These are phyloP conservation scores for Sminthopsis crassicaudata DNA, from an alignment of 2,113 vertebrate species.

Conservation along the genomic window DNA sequence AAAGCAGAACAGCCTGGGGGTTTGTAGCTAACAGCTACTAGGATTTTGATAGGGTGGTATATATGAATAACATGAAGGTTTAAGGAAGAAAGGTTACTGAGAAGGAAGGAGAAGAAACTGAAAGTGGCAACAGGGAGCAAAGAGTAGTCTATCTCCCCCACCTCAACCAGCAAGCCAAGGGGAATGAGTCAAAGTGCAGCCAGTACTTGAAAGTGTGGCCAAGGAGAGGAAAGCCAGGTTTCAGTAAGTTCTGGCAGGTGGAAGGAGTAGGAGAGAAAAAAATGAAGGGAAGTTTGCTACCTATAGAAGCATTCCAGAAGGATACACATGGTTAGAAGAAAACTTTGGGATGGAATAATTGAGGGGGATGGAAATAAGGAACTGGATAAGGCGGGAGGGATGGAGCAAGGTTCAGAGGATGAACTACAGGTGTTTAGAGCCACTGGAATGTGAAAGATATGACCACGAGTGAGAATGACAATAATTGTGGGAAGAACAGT, in stretches of 20 bases:
- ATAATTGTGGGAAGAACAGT: neutral
- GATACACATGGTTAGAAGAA: neutral
- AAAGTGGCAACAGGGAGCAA: neutral
- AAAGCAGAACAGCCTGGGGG: neutral
- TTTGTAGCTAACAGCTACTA: neutral
- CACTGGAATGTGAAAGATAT: neutral
- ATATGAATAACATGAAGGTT: neutral
- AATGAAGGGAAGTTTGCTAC: neutral
- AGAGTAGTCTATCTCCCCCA: neutral
- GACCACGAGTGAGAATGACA: neutral
- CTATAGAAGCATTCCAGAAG: neutral
- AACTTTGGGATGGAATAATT: neutral
- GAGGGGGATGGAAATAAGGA: neutral
- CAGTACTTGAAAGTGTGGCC: neutral
- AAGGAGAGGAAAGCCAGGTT: neutral
- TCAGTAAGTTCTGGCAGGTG: neutral
- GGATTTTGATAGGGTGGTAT: neutral
- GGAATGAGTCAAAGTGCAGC: neutral
- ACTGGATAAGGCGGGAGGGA: neutral
- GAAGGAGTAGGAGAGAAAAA: neutral
- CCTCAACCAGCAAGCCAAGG: neutral
- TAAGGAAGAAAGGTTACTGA: neutral
- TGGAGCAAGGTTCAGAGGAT: neutral
- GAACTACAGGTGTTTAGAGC: neutral
- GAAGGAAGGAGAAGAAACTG: neutral